A percentile compares a stretch with the other conserved stretches of the same genome.
These are phyloP conservation scores for Macrostomum cliftonense DNA, from an alignment of 2,888 invertebrate genomes.

Conservation along the genomic window DNA sequence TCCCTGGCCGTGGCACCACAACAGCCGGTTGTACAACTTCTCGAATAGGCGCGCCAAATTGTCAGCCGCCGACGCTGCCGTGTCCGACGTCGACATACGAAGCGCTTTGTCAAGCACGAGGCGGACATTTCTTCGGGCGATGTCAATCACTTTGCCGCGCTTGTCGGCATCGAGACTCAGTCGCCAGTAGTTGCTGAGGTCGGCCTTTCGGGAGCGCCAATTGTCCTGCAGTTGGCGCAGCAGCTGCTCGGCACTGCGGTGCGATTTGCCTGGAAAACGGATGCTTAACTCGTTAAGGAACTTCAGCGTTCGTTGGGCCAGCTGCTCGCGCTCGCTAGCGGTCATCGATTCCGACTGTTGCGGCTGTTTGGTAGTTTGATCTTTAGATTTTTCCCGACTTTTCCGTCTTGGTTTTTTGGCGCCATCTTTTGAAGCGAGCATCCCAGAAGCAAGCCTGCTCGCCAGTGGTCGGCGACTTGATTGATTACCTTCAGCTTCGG, in stretches of 20 bases:
- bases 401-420: too few species aligned
- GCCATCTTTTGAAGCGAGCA: too few species aligned
- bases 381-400: too few species aligned
- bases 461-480: too few species aligned
- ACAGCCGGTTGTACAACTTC: slow-evolving; percentile 31
- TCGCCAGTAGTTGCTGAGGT: slow-evolving; percentile 36
- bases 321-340: too few species aligned
- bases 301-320: slow-evolving; percentile 18
- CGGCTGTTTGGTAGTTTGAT: too few species aligned
- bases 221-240: slow-evolving; percentile 28
- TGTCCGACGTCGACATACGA: too few species aligned
- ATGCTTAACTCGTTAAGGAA: slow-evolving; percentile 33
- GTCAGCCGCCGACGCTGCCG: too few species aligned
- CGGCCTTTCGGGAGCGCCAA: slow-evolving; percentile 35
- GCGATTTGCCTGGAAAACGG: slow-evolving; percentile 35
- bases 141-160: slow-evolving; percentile 34
- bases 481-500: too few species aligned
- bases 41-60: slow-evolving; percentile 26
- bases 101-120: slow-evolving; percentile 21
- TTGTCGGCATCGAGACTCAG: slow-evolving; percentile 34
- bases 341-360: too few species aligned
- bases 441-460: too few species aligned
- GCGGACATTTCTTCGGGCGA: slow-evolving; percentile 32
- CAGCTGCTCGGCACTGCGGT: slow-evolving; percentile 28
- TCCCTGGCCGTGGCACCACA: slow-evolving; percentile 37